phyloP scores from a whole-genome alignment of 2,888 invertebrate species.

The Lingula anatina region DNA sequence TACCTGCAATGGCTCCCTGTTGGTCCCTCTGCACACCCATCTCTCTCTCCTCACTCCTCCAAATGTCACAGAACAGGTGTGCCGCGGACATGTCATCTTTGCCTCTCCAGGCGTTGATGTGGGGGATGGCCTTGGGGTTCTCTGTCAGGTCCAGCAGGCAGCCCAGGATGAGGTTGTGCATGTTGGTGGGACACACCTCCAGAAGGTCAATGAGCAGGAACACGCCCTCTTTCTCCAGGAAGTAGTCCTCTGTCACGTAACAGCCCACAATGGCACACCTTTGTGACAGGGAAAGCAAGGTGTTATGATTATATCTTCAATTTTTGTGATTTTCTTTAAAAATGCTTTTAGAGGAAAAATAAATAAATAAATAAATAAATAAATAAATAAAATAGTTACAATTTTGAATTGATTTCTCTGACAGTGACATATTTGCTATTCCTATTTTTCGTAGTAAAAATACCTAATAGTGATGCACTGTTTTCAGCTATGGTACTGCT shows the following conservation, averaged over 20 bases:
- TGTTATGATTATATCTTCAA: background rate
- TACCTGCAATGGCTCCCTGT: slow-evolving; percentile 40
- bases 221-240: slow-evolving; percentile 50
- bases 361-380: background rate
- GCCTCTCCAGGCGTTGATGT: slow-evolving; percentile 49
- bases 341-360: too few relatives aligned
- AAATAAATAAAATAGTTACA: background rate
- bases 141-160: slow-evolving; percentile 50
- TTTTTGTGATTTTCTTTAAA: too few relatives aligned
- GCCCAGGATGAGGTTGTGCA: slow-evolving; percentile 50
- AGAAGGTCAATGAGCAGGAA: slow-evolving; percentile 50
- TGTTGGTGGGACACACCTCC: slow-evolving; percentile 48
- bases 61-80: slow-evolving; percentile 49
- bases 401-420: too few relatives aligned
- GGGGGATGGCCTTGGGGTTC: slow-evolving; percentile 48
- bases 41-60: slow-evolving; percentile 47
- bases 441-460: too few relatives aligned
- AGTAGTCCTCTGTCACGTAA: slow-evolving; percentile 49
- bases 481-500: too few relatives aligned
- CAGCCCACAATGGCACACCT: slow-evolving; percentile 51
- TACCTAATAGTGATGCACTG: too few relatives aligned
- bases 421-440: too few relatives aligned
- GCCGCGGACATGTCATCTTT: slow-evolving; percentile 37
- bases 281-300: too few relatives aligned
- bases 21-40: slow-evolving; percentile 41